Base-by-base conservation (phyloP, 2,888 invertebrate species). In the Catocala sponsa region DNA sequence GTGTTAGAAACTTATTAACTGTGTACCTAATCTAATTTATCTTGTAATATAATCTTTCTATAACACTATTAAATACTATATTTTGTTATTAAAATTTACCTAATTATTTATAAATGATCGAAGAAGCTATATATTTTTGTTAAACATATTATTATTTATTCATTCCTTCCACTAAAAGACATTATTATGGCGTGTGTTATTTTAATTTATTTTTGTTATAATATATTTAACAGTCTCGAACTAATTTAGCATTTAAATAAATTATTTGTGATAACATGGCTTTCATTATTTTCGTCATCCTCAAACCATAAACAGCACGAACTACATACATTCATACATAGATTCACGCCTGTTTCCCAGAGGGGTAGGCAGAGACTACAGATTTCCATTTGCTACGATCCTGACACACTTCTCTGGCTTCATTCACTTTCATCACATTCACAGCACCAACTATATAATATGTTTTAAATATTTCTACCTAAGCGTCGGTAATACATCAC, bases 151-250 rank as follows among this genome's bases (percentile, higher is more conserved):
- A 54, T 68, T 85, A 82, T 82, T 79, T 82, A 82, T 86, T 90
- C 89, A 91, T 91, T 91, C 91, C 91, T 91, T 85, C 82, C 68
- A 87, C 87, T 90, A 90, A 91, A 91, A 91, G 90, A 90, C 90
- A 89, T 83, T 76, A 82, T 77, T 68, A 77, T 76, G 73, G 76
- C 74, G 81, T 79, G 79, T 70, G 74, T 80, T 80, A 80, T 83
- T 82, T 83, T 80, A 81, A 67, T 82, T 79, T 81, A 81, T 84
- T 84, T 83, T 81, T 82, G 64, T 82, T 78, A 73, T 70, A 50
- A 76, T 71, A 67, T 70, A 15, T 68, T 66, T 68, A 70, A 65
- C 69, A 76, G 69, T 79, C 55, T 72, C 35, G 56, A 59, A 74
- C 69, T 78, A 77, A 74, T 74, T 68, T 65, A 70, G 65, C 61